Evolutionary conservation across 2,113 vertebrate genomes (phyloP).

Genomic region (Bos indicus): DNA sequence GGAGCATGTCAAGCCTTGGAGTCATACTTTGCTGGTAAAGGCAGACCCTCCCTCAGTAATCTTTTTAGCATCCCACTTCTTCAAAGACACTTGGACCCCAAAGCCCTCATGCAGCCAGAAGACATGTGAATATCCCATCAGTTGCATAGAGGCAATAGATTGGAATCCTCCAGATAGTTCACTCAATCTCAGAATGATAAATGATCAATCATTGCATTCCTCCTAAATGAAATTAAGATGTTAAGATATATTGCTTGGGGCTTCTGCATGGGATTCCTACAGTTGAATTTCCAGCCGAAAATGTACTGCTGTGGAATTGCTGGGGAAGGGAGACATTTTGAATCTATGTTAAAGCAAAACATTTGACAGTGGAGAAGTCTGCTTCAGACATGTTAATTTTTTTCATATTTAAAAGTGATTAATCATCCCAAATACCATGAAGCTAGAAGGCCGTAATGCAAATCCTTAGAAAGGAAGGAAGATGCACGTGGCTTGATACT

Average conservation of each 20-base stretch:
- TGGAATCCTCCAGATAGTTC: slow-evolving; percentile 70
- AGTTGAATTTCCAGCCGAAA: slow-evolving; percentile 40
- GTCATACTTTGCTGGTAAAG: slow-evolving; percentile 31
- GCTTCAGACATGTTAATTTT: slow-evolving; percentile 55
- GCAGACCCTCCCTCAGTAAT: slow-evolving; percentile 53
- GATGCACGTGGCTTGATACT: not conserved
- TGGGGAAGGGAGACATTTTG: slow-evolving; percentile 42
- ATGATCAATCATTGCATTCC: slow-evolving; percentile 70
- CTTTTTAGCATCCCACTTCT: slow-evolving; percentile 65
- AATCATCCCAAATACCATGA: slow-evolving; percentile 45
- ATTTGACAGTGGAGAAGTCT: slow-evolving; percentile 18
- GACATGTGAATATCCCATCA: slow-evolving; percentile 78
- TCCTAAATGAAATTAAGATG: slow-evolving; percentile 74
- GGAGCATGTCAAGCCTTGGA: not conserved
- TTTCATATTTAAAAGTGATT: slow-evolving; percentile 64
- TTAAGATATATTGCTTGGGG: slow-evolving; percentile 55
- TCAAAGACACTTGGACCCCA: slow-evolving; percentile 48
- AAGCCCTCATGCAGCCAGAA: slow-evolving; percentile 48
- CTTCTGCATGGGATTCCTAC: slow-evolving; percentile 57
- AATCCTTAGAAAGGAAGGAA: not conserved
- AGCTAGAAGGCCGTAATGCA: not conserved
- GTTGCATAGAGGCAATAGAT: slow-evolving; percentile 60
- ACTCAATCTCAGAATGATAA: slow-evolving; percentile 72
- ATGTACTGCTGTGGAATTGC: slow-evolving; percentile 53
- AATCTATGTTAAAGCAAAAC: slow-evolving; percentile 16